These are phyloP conservation scores for Caenorhabditis sp. DNA, from an alignment of 2,888 invertebrate genomes.

Conservation along the genomic window DNA sequence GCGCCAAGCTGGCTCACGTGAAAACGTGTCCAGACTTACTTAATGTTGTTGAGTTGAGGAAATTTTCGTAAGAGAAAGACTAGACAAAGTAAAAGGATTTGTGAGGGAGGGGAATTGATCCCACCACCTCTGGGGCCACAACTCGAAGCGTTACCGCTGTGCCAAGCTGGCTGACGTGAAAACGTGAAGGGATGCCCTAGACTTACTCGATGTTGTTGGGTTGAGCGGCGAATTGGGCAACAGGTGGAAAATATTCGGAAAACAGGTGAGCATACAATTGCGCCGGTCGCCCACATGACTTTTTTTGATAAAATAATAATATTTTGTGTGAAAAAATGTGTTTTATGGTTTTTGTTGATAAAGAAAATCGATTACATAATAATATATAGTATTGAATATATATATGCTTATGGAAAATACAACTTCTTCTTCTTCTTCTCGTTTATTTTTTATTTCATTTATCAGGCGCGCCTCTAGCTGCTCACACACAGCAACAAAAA, in stretches of 20 bases:
- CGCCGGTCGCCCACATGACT: conserved; percentile 59
- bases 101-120: background rate
- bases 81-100: no score
- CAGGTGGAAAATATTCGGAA: conserved; percentile 54
- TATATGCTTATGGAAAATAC: background rate
- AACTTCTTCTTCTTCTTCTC: background rate
- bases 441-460: background rate
- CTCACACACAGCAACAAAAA: conserved; percentile 2
- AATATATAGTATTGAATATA: background rate
- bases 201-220: conserved; percentile 30
- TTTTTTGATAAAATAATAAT: background rate
- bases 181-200: background rate
- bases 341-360: background rate
- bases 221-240: conserved; percentile 48
- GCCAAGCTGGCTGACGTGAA: background rate
- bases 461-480: conserved; percentile 2
- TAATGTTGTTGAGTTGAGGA: no score
- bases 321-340: no score
- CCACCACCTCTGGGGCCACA: background rate
- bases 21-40: no score
- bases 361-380: background rate
- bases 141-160: background rate
- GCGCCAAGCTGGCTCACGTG: no score
- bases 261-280: conserved; percentile 57
- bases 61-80: background rate